Evolutionary conservation across 2,797 vertebrate genomes (phyloP).

Genomic region (Tinamus major): DNA sequence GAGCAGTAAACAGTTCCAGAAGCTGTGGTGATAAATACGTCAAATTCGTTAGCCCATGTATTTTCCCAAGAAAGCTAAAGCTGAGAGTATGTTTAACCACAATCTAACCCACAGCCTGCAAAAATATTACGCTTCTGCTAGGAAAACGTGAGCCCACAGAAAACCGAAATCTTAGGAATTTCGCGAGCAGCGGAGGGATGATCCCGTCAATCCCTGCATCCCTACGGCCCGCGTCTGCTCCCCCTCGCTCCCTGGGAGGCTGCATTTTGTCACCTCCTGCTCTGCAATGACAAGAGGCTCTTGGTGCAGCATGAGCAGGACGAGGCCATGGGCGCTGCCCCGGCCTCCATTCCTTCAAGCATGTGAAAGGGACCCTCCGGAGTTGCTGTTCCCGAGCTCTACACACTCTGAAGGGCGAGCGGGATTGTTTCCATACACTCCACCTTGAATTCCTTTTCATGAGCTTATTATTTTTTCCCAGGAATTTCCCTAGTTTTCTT

Average conservation of each 20-base stretch:
- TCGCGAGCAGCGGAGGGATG: neutral
- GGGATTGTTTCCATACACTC: neutral
- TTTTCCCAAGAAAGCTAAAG: conserved; percentile 8
- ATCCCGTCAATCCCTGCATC: neutral
- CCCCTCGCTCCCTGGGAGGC: neutral
- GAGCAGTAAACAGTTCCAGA: conserved; percentile 34
- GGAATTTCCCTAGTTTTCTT: neutral
- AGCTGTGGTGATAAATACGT: conserved; percentile 10
- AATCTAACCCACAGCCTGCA: neutral
- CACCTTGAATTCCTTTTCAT: neutral
- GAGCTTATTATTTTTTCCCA: neutral
- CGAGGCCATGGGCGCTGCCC: no score
- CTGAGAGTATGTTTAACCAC: neutral
- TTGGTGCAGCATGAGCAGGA: neutral
- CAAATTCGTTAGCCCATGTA: neutral
- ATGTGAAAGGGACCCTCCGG: neutral
- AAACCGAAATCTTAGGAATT: neutral
- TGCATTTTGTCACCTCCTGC: conserved; percentile 43
- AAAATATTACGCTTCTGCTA: neutral
- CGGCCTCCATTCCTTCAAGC: neutral
- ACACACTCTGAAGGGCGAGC: neutral
- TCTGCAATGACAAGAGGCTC: conserved; percentile 1
- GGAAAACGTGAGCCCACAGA: neutral
- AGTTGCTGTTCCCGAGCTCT: neutral
- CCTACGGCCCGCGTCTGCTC: neutral